phyloP scores from a whole-genome alignment of 2,888 invertebrate species.

The Abscondita cerata region DNA sequence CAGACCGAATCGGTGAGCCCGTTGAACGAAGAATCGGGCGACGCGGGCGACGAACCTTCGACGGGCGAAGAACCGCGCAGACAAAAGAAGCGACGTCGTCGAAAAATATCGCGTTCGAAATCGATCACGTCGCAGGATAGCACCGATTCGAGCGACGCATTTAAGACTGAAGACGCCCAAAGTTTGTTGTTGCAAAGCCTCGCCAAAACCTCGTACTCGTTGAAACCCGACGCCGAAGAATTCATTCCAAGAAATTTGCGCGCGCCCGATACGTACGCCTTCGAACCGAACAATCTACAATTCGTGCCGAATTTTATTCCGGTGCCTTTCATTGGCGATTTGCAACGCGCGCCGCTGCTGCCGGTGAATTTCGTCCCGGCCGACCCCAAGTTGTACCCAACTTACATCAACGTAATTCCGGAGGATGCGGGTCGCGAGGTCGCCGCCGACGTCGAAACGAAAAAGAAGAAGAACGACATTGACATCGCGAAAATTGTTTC shows the following conservation, averaged over 20 bases:
- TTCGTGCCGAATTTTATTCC: constrained; percentile 53
- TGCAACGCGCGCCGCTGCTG: constrained; percentile 37
- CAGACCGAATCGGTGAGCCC: constrained; percentile 59
- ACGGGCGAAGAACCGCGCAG: constrained; percentile 34
- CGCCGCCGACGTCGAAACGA: not conserved
- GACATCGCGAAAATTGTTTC: constrained; percentile 57
- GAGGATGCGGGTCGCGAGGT: not conserved
- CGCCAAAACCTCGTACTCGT: constrained; percentile 18
- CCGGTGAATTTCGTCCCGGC: constrained; percentile 53
- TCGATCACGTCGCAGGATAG: constrained; percentile 1
- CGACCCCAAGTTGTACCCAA: constrained; percentile 44
- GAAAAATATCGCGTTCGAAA: constrained; percentile 37
- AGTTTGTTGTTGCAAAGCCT: constrained; percentile 14
- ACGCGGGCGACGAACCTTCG: constrained; percentile 10
- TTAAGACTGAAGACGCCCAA: constrained; percentile 17
- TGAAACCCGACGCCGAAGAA: constrained; percentile 58
- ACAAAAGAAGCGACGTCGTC: constrained; percentile 42
- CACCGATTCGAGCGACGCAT: constrained; percentile 3
- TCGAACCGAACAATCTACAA: constrained; percentile 45
- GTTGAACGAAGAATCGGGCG: constrained; percentile 54
- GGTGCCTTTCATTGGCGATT: constrained; percentile 47
- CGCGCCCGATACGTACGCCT: constrained; percentile 38
- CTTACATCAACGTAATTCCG: not conserved
- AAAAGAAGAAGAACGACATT: constrained; percentile 43
- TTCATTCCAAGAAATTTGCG: constrained; percentile 56